phyloP scores from a whole-genome alignment of 2,113 vertebrate genomes.

The Triplophysa dalaica region DNA sequence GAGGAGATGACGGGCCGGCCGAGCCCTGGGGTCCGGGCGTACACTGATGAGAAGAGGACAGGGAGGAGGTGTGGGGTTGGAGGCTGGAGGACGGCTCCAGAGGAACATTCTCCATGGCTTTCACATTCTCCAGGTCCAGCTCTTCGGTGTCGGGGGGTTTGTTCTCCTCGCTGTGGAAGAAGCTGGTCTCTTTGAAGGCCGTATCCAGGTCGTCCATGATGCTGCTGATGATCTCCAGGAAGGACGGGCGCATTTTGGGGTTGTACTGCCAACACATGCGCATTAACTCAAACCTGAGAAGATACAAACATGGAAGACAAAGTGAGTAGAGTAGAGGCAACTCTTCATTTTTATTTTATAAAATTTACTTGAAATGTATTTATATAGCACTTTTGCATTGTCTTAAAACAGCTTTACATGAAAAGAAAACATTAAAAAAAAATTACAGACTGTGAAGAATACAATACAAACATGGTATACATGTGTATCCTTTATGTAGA shows the following conservation, averaged over 20 bases:
- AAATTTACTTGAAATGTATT: too few relatives aligned
- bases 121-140: slow-evolving; percentile 81
- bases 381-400: too few relatives aligned
- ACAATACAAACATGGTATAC: too few relatives aligned
- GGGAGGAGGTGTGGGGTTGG: slow-evolving; percentile 65
- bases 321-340: neutral
- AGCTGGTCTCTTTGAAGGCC: slow-evolving; percentile 87
- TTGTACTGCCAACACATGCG: slow-evolving; percentile 99
- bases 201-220: slow-evolving; percentile 92
- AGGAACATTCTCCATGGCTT: slow-evolving; percentile 85
- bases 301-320: neutral
- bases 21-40: slow-evolving; percentile 13
- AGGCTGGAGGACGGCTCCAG: slow-evolving; percentile 81
- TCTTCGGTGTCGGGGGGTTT: slow-evolving; percentile 84
- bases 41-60: slow-evolving; percentile 17
- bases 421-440: too few relatives aligned
- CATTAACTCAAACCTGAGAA: slow-evolving; percentile 91
- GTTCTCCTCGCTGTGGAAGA: slow-evolving; percentile 97
- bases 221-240: slow-evolving; percentile 94
- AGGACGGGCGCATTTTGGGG: slow-evolving; percentile 93
- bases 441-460: too few relatives aligned
- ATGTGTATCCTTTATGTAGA: too few relatives aligned
- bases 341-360: too few relatives aligned
- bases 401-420: too few relatives aligned
- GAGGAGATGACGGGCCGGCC: slow-evolving; percentile 37